These are phyloP conservation scores for Syncerus caffer DNA, from an alignment of 2,797 vertebrate species.

Conservation along the genomic window DNA sequence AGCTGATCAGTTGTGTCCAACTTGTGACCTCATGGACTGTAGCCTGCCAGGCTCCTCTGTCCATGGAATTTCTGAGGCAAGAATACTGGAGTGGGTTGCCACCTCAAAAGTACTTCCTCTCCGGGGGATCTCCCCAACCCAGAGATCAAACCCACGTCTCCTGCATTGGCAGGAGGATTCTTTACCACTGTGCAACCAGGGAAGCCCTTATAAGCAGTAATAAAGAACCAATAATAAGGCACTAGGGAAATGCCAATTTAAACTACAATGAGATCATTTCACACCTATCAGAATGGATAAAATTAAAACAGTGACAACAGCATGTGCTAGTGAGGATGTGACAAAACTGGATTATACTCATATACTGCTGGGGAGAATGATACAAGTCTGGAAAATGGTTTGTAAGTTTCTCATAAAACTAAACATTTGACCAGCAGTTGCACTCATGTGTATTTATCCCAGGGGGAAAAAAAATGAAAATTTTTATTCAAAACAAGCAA, in stretches of 20 bases:
- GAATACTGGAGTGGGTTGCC: background rate
- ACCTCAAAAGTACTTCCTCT: background rate
- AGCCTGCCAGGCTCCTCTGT: background rate
- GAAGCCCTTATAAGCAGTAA: background rate
- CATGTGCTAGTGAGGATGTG: background rate
- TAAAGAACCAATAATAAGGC: background rate
- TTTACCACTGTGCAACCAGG: background rate
- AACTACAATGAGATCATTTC: background rate
- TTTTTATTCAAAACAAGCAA: background rate
- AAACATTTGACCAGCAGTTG: background rate
- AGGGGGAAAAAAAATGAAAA: background rate
- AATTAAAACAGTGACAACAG: background rate
- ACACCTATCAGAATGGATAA: background rate
- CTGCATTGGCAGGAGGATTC: background rate
- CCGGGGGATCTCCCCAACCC: background rate
- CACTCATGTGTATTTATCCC: background rate
- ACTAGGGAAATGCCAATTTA: background rate
- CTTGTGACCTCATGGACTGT: background rate
- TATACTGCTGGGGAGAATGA: background rate
- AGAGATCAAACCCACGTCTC: background rate
- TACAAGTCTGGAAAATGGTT: background rate
- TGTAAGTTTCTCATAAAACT: background rate
- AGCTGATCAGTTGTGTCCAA: background rate
- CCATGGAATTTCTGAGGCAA: background rate
- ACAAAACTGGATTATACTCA: background rate